These are phyloP conservation scores for Dendrocincla fuliginosa DNA, from an alignment of 2,797 vertebrate genomes.

Conservation along the genomic window DNA sequence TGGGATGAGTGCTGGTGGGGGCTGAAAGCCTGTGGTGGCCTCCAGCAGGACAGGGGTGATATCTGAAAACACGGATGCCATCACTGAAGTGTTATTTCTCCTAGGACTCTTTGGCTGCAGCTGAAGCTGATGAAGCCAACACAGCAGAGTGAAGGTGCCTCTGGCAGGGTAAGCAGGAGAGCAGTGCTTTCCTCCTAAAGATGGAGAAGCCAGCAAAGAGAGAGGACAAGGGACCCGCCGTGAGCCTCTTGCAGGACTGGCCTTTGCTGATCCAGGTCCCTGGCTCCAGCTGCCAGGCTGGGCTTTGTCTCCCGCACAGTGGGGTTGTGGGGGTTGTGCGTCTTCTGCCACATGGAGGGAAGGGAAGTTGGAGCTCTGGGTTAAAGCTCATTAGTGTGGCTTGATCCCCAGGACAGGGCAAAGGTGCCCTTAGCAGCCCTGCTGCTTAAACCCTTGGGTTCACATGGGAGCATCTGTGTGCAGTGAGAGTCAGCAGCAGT, in stretches of 20 bases:
- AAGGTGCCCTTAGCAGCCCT: fast-evolving
- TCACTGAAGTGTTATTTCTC: not conserved
- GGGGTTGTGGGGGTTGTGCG: not conserved
- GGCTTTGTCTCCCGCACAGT: not conserved
- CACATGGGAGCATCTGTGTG: fast-evolving
- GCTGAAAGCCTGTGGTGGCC: not conserved
- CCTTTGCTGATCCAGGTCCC: not conserved
- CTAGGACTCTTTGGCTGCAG: not conserved
- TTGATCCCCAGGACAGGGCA: not conserved
- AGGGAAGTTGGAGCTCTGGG: not conserved
- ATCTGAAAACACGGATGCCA: too few species aligned
- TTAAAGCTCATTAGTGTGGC: not conserved
- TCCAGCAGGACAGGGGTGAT: not conserved
- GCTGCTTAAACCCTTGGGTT: not conserved
- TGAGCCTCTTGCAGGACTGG: not conserved
- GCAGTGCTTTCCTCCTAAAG: not conserved
- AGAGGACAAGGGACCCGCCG: fast-evolving
- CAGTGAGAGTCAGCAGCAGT: not conserved
- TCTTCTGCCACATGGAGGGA: fast-evolving
- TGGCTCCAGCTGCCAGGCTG: not conserved
- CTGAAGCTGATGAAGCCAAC: not conserved
- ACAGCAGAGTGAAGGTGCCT: not conserved
- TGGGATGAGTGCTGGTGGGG: not conserved
- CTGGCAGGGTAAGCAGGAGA: not conserved
- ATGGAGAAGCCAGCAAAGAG: not conserved